Conservation (phyloP, 1,140 invertebrate species). For the Armadillidium nasatum region DNA sequence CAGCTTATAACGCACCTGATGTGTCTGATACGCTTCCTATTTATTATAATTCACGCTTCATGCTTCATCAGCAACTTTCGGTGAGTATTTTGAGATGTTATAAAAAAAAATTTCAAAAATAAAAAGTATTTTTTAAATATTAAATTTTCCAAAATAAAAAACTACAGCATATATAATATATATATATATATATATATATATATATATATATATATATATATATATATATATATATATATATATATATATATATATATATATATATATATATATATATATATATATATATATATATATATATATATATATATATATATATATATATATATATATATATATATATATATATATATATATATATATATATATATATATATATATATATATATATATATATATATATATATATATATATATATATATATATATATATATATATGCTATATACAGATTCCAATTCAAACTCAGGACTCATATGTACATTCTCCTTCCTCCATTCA, state of each 20-base stretch:
- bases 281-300: too few relatives aligned
- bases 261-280: too few relatives aligned
- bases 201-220: slow-evolving; percentile 13
- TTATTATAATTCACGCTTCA: background rate
- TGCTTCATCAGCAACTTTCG: background rate
- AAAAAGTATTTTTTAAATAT: background rate
- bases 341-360: slow-evolving; percentile 13
- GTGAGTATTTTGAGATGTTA: background rate
- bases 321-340: slow-evolving; percentile 15
- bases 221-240: slow-evolving; percentile 15
- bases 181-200: background rate
- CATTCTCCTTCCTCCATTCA: background rate
- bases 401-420: slow-evolving; percentile 15
- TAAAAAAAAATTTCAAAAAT: background rate
- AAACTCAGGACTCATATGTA: background rate
- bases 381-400: background rate
- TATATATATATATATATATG: background rate
- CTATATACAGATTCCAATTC: background rate
- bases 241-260: background rate
- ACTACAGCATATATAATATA: background rate
- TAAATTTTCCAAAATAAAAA: background rate
- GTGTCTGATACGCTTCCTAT: background rate
- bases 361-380: background rate
- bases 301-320: background rate
- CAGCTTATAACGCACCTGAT: background rate